Evolutionary conservation across 2,797 vertebrate genomes (phyloP).

Genomic region (Labeo calbasu): DNA sequence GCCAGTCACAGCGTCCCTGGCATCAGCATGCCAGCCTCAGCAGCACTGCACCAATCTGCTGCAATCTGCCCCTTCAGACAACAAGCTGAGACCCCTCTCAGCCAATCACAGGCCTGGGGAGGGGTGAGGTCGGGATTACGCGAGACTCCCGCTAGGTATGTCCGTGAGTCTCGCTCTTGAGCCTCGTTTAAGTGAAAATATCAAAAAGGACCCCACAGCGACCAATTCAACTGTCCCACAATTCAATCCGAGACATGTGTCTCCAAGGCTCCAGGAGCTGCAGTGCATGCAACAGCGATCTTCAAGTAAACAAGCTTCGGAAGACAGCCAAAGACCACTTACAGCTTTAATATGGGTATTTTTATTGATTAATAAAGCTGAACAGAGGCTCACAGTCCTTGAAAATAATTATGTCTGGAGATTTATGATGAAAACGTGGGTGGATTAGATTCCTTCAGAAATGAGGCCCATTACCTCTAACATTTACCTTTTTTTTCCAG

Average conservation of each 20-base stretch:
- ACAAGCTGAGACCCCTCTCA: constrained; percentile 45
- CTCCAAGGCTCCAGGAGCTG: constrained; percentile 35
- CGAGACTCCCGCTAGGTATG: constrained; percentile 18
- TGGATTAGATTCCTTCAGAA: constrained; percentile 37
- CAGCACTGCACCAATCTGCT: constrained; percentile 54
- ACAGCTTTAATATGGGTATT: constrained; percentile 31
- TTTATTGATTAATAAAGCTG: constrained; percentile 51
- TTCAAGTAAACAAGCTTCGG: constrained; percentile 41
- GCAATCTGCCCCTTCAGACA: constrained; percentile 55
- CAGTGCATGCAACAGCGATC: constrained; percentile 45
- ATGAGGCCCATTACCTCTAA: constrained; percentile 18
- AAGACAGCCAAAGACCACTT: constrained; percentile 54
- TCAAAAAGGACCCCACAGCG: constrained; percentile 21
- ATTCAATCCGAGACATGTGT: background rate
- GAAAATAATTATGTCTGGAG: constrained; percentile 48
- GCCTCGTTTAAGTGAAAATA: constrained; percentile 27
- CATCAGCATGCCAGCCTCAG: constrained; percentile 54
- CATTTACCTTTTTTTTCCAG: constrained; percentile 1
- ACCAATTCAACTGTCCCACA: constrained; percentile 23
- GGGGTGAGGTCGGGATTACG: constrained; percentile 31
- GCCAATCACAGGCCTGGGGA: constrained; percentile 34
- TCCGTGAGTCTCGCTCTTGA: background rate
- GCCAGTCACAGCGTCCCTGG: constrained; percentile 49
- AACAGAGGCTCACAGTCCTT: constrained; percentile 38
- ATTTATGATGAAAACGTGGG: constrained; percentile 41